phyloP scores from a whole-genome alignment of 2,113 vertebrate genomes.

The Hippocampus comes region DNA sequence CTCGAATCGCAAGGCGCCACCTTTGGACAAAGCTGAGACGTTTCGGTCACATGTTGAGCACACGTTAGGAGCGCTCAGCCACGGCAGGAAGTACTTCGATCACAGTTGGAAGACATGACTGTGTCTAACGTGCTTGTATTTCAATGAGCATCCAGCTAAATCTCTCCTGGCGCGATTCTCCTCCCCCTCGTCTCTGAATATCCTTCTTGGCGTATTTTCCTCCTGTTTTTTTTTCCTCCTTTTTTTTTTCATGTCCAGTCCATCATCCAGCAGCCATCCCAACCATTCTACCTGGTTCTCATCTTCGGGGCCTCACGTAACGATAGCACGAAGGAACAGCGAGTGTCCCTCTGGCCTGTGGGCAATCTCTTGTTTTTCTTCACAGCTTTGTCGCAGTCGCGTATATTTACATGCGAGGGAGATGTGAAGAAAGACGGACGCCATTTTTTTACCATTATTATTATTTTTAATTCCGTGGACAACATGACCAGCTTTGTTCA shows the following conservation, averaged over 20 bases:
- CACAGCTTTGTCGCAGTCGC: background rate
- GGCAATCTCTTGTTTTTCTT: background rate
- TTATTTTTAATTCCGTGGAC: background rate
- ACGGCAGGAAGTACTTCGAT: background rate
- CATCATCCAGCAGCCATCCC: background rate
- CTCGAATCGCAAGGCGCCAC: too few species aligned
- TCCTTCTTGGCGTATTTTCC: background rate
- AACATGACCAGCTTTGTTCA: background rate
- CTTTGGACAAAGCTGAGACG: too few species aligned
- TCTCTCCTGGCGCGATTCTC: background rate
- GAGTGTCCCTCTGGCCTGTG: background rate
- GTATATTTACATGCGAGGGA: background rate
- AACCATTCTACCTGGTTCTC: background rate
- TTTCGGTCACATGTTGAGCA: background rate
- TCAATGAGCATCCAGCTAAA: background rate
- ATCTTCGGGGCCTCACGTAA: background rate
- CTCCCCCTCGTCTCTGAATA: background rate
- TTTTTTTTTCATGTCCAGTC: background rate
- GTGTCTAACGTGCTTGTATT: background rate
- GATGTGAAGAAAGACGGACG: background rate
- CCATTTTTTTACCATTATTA: background rate
- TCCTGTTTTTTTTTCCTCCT: background rate
- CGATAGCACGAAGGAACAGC: background rate
- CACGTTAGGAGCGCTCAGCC: background rate
- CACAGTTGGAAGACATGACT: background rate